Percentiles rank a stretch among this genome's conserved stretches.
Evolutionary conservation across 2,888 invertebrate species (phyloP).

Genomic region (Geotrupes spiniger): DNA sequence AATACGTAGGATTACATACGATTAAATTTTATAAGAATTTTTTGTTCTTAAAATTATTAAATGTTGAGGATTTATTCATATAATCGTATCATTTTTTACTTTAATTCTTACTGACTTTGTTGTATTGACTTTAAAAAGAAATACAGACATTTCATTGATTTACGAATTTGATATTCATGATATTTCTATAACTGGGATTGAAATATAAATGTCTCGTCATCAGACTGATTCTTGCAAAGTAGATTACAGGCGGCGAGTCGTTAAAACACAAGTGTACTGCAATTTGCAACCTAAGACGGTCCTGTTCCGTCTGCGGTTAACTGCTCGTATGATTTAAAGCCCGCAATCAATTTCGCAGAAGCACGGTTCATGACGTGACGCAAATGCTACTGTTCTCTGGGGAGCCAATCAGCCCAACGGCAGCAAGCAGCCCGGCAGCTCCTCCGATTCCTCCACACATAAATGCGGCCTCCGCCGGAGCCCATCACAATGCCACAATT

Average conservation of each 20-base stretch:
- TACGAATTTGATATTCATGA: too few species aligned
- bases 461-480: slow-evolving; percentile 25
- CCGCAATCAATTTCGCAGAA: slow-evolving; percentile 39
- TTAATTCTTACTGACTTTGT: too few species aligned
- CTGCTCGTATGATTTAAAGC: slow-evolving; percentile 43
- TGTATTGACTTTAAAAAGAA: too few species aligned
- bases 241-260: slow-evolving; percentile 3
- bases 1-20: too few species aligned
- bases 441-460: slow-evolving; percentile 32
- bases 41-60: too few species aligned
- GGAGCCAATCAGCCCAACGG: slow-evolving; percentile 41
- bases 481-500: slow-evolving; percentile 34
- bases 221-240: neutral
- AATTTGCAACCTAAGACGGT: slow-evolving; percentile 27
- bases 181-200: too few species aligned
- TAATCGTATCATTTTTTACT: too few species aligned
- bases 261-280: too few species aligned
- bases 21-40: too few species aligned
- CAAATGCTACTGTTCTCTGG: slow-evolving; percentile 43
- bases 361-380: slow-evolving; percentile 42
- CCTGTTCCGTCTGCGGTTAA: slow-evolving; percentile 40
- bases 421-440: slow-evolving; percentile 23
- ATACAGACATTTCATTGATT: too few species aligned
- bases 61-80: too few species aligned
- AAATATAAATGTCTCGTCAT: too few species aligned